Percentiles rank a stretch among this genome's conserved stretches.
phyloP scores from a whole-genome alignment of 2,888 invertebrate genomes.

The Camptogramma bilineatum region DNA sequence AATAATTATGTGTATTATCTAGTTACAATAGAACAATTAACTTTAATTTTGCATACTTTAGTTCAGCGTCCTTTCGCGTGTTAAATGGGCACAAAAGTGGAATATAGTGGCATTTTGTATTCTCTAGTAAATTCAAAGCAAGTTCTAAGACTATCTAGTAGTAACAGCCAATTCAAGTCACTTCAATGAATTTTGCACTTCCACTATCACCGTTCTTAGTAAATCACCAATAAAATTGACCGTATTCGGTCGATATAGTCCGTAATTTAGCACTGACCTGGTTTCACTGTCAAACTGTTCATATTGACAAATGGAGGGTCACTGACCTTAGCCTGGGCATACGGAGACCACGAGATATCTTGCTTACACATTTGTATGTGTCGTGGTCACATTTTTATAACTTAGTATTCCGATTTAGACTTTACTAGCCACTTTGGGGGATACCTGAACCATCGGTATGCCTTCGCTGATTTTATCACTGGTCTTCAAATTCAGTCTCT shows the following conservation, averaged over 20 bases:
- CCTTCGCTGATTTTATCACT: not conserved
- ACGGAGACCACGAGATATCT: not conserved
- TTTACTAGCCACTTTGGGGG: not conserved
- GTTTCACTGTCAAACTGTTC: not conserved
- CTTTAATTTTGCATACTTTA: slow-evolving; percentile 49
- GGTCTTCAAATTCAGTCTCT: not conserved
- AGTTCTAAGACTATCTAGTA: slow-evolving; percentile 18
- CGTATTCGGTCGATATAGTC: slow-evolving; percentile 1
- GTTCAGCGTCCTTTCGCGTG: slow-evolving; percentile 61
- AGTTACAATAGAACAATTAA: slow-evolving; percentile 55
- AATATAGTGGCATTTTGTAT: slow-evolving; percentile 14
- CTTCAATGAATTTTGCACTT: slow-evolving; percentile 31
- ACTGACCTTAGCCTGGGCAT: not conserved
- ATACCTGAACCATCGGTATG: no score
- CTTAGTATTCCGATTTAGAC: not conserved
- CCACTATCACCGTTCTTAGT: slow-evolving; percentile 19
- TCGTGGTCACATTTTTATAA: not conserved
- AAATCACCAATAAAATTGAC: slow-evolving; percentile 13
- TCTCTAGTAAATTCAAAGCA: slow-evolving; percentile 27
- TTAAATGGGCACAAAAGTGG: slow-evolving; percentile 36
- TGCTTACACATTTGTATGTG: not conserved
- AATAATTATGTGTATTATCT: slow-evolving; percentile 58
- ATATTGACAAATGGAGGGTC: not conserved
- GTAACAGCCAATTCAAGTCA: slow-evolving; percentile 36
- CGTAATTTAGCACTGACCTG: slow-evolving; percentile 14